phyloP scores from a whole-genome alignment of 2,797 vertebrate species.

The Acanthopagrus latus region DNA sequence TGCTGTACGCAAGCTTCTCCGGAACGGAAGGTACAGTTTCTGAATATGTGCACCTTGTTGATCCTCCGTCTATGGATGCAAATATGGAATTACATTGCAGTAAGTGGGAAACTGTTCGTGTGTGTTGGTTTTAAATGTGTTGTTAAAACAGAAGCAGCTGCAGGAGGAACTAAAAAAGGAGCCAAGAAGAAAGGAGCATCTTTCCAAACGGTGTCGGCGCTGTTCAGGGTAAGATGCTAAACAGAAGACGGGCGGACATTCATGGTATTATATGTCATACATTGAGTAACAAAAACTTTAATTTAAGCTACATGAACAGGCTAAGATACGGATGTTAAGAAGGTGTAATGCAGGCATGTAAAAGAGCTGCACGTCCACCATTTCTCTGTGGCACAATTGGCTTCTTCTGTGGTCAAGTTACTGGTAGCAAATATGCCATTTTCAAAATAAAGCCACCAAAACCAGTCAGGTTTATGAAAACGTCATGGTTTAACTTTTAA shows the following conservation, averaged over 20 bases:
- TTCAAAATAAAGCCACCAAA: no score
- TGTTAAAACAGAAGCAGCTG: conserved; percentile 55
- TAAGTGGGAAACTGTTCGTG: no score
- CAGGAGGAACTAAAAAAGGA: conserved; percentile 76
- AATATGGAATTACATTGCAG: neutral
- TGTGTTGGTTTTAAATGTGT: neutral
- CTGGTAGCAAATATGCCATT: no score
- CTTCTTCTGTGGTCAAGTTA: no score
- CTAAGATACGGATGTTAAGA: no score
- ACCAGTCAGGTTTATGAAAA: no score
- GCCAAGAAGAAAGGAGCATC: conserved; percentile 91
- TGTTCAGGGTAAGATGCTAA: conserved; percentile 81
- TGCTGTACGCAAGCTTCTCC: conserved; percentile 81
- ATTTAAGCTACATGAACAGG: no score
- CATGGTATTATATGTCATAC: neutral
- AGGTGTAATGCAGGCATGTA: no score
- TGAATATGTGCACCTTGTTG: neutral
- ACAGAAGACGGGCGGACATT: neutral
- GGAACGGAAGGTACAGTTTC: conserved; percentile 35
- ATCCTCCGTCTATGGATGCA: no score
- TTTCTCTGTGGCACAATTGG: no score
- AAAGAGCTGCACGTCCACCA: no score
- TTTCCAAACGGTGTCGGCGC: conserved; percentile 90
- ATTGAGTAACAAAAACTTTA: neutral
- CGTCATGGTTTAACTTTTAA: no score